Base-by-base conservation (phyloP, 2,113 vertebrate species). In the Saccopteryx leptura region DNA sequence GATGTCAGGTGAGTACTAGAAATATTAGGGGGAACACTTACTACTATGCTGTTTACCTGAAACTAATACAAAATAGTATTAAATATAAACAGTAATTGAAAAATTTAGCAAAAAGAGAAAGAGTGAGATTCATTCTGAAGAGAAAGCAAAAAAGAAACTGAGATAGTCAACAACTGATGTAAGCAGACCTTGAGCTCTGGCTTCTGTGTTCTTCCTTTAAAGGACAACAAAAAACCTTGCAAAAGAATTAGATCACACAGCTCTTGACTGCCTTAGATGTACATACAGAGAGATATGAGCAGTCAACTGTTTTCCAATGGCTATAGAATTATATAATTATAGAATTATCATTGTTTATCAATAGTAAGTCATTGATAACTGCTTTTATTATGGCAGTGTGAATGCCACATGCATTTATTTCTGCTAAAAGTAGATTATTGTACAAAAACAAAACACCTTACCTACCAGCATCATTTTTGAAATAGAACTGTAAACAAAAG, bases 401-500 rank as follows among this genome's bases (percentile, higher is more conserved):
- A 78, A n/a, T 21, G 21, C 12, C 26, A 74, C 39, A 18, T 14
- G 50, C 33, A 26, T 9, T 83, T 52, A 74, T 33, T 69, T 68
- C 65, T 39, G 48, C 21, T 50, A 74, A 89, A 94, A 91, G 19
- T 9, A 78, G 46, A 71, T 63, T 23, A 28, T 2, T 69, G 31
- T 39, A 72, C 54, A 83, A 54, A 90, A 81, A 24, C 52, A 28
- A 72, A 23, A 54, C 2, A 28, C 10, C 8, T 79, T 66, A 80
- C 8, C 50, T n/a, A 58, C 66, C 31, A 78, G 93, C n/a, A 74
- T 48, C 33, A 83, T 24, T 90, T 88, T 28, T 78, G 75, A 88
- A 96, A 80, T 6, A 76, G 86, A 95, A 84, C 23, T 71, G 4
- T 18, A 46, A 89, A 84, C 33, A 94, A 60, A 76, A 58, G 46